These are phyloP conservation scores for Chelonia mydas DNA, from an alignment of 2,797 vertebrate genomes.

Conservation along the genomic window DNA sequence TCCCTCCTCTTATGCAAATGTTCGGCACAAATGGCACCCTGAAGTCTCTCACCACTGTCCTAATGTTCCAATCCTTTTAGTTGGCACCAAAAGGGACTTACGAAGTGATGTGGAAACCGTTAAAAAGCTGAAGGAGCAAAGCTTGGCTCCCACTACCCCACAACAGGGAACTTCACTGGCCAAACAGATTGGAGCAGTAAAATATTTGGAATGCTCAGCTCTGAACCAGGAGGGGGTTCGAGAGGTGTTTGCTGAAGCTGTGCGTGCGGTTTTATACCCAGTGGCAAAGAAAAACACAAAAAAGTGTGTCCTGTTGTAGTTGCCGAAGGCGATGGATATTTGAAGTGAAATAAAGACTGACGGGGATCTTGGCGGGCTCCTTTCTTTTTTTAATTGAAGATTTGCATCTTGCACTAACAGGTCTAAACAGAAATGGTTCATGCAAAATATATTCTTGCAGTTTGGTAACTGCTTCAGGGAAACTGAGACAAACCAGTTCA, in stretches of 20 bases:
- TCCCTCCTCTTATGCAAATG: slow-evolving; percentile 93
- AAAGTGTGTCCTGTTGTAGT: slow-evolving; percentile 93
- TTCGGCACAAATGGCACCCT: slow-evolving; percentile 95
- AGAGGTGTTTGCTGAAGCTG: slow-evolving; percentile 93
- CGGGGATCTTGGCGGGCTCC: slow-evolving; percentile 52
- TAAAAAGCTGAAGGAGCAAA: slow-evolving; percentile 96
- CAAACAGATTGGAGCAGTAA: slow-evolving; percentile 94
- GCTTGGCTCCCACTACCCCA: slow-evolving; percentile 88
- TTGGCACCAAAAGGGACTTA: slow-evolving; percentile 95
- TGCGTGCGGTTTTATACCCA: slow-evolving; percentile 92
- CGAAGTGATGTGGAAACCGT: slow-evolving; percentile 89
- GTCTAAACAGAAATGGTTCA: slow-evolving; percentile 68
- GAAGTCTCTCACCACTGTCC: slow-evolving; percentile 96
- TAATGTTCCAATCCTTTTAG: slow-evolving; percentile 91
- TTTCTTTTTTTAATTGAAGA: slow-evolving; percentile 60
- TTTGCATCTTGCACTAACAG: slow-evolving; percentile 78
- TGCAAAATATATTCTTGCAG: slow-evolving; percentile 54
- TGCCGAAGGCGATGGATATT: slow-evolving; percentile 43
- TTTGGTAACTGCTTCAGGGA: slow-evolving; percentile 64
- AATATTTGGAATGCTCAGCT: slow-evolving; percentile 95
- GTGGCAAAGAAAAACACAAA: slow-evolving; percentile 92
- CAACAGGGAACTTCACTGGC: slow-evolving; percentile 92
- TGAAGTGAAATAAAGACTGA: background rate
- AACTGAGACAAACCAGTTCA: slow-evolving; percentile 34
- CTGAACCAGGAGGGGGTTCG: slow-evolving; percentile 91